phyloP scores from a whole-genome alignment of 37 sponge, comb jelly and placozoan genomes.

The Hexactinellida sp. region DNA sequence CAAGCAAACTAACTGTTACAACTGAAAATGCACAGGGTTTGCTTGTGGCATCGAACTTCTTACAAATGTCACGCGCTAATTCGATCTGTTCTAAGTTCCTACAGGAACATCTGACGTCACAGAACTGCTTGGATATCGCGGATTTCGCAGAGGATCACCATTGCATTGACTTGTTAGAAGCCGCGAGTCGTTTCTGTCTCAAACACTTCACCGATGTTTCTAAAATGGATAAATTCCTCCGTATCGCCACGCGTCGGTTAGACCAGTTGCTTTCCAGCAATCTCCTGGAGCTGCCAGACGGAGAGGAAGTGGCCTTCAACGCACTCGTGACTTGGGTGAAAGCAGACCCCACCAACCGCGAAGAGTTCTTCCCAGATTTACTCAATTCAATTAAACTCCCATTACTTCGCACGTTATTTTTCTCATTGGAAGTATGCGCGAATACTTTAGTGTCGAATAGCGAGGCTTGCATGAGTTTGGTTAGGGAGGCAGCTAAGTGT shows the following conservation, averaged over 20 bases:
- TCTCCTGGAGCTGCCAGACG: conserved; percentile 43
- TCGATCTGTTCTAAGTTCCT: conserved; percentile 64
- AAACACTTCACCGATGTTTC: conserved; percentile 51
- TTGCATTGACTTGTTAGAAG: conserved; percentile 46
- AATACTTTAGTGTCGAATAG: conserved; percentile 51
- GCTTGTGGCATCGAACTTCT: conserved; percentile 58
- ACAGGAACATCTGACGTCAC: conserved; percentile 46
- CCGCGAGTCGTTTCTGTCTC: conserved; percentile 31
- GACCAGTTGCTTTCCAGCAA: conserved; percentile 54
- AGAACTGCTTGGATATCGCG: conserved; percentile 58
- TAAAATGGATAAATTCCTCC: conserved; percentile 45
- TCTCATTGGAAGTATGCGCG: conserved; percentile 76
- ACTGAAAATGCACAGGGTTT: conserved; percentile 65
- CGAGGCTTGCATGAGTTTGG: conserved; percentile 62
- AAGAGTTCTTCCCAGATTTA: conserved; percentile 37
- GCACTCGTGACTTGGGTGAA: conserved; percentile 60
- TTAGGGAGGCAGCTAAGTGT: conserved; percentile 58
- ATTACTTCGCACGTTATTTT: conserved; percentile 58
- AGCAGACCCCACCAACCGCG: conserved; percentile 39
- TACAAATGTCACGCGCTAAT: conserved; percentile 56
- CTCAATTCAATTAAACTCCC: conserved; percentile 66
- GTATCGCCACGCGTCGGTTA: conserved; percentile 35
- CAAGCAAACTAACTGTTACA: conserved; percentile 51
- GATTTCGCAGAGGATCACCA: conserved; percentile 75
- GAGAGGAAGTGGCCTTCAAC: conserved; percentile 59